phyloP scores from a whole-genome alignment of 2,888 invertebrate species.

The Serripes groenlandicus region DNA sequence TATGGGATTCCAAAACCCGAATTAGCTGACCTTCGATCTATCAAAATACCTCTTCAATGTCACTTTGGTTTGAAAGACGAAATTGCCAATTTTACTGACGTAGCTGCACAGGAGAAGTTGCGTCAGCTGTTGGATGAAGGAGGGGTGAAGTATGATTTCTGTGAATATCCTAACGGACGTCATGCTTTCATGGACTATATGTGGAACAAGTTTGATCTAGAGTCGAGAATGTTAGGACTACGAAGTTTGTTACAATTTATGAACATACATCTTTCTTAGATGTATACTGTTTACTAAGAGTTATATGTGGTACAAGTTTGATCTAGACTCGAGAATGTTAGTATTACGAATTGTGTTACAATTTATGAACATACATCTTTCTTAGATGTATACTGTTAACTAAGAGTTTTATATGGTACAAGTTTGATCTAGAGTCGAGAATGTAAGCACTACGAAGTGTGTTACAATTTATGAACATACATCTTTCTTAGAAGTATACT shows the following conservation, averaged over 20 bases:
- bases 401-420: constrained; percentile 63
- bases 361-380: constrained; percentile 74
- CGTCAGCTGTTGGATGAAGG: constrained; percentile 71
- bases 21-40: constrained; percentile 78
- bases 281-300: too few relatives aligned
- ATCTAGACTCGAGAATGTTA: constrained; percentile 61
- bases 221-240: constrained; percentile 65
- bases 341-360: constrained; percentile 69
- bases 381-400: too few relatives aligned
- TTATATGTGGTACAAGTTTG: constrained; percentile 67
- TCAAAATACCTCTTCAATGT: constrained; percentile 81
- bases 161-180: constrained; percentile 74
- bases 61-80: constrained; percentile 81
- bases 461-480: constrained; percentile 73
- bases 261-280: constrained; percentile 67
- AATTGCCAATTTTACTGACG: constrained; percentile 78
- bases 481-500: too few relatives aligned
- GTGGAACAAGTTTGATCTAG: constrained; percentile 70
- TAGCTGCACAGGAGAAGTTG: constrained; percentile 72
- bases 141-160: constrained; percentile 68
- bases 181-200: constrained; percentile 79
- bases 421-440: constrained; percentile 71
- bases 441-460: constrained; percentile 68
- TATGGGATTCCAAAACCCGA: constrained; percentile 80
- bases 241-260: constrained; percentile 73